Percentiles rank a stretch among this genome's conserved stretches.
phyloP scores from a whole-genome alignment of 2,113 vertebrate genomes.

The Oostethus manadensis region DNA sequence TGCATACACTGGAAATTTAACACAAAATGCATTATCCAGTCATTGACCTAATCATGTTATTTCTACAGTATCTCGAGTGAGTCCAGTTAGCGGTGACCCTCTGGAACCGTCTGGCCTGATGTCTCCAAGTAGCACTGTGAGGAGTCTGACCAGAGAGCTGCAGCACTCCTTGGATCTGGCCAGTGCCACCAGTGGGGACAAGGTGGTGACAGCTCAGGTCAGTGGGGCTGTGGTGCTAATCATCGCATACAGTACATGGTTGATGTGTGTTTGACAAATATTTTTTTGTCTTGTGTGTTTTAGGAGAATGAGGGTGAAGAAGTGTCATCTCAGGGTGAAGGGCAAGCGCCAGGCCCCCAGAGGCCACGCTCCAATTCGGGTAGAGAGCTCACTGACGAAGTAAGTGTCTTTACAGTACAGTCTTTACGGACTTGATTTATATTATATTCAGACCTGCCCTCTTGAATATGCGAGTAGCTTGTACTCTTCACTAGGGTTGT shows the following conservation, averaged over 20 bases:
- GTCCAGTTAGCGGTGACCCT: slow-evolving; percentile 48
- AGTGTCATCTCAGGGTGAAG: slow-evolving; percentile 56
- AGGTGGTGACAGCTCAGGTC: slow-evolving; percentile 95
- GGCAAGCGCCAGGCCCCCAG: slow-evolving; percentile 83
- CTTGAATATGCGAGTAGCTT: too few relatives aligned
- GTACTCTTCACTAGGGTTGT: too few relatives aligned
- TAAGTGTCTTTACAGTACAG: slow-evolving; percentile 57
- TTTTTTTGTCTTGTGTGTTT: slow-evolving; percentile 25
- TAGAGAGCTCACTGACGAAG: slow-evolving; percentile 96
- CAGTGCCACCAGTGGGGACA: slow-evolving; percentile 94
- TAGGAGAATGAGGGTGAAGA: slow-evolving; percentile 91
- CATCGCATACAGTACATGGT: not conserved
- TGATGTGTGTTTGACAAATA: not conserved
- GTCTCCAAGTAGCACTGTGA: slow-evolving; percentile 77
- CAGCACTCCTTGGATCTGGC: slow-evolving; percentile 95
- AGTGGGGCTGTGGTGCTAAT: slow-evolving; percentile 26
- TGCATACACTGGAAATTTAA: not conserved
- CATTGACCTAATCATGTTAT: not conserved
- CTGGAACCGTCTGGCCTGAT: slow-evolving; percentile 77
- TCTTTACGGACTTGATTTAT: not conserved
- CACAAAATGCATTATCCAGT: not conserved
- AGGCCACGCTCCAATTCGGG: slow-evolving; percentile 95
- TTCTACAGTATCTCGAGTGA: slow-evolving; percentile 43
- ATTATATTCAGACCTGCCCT: slow-evolving; percentile 6
- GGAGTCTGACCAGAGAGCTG: slow-evolving; percentile 82